Conservation (phyloP, 2,113 vertebrate genomes). For the Speoplatyrhinus poulsoni region DNA sequence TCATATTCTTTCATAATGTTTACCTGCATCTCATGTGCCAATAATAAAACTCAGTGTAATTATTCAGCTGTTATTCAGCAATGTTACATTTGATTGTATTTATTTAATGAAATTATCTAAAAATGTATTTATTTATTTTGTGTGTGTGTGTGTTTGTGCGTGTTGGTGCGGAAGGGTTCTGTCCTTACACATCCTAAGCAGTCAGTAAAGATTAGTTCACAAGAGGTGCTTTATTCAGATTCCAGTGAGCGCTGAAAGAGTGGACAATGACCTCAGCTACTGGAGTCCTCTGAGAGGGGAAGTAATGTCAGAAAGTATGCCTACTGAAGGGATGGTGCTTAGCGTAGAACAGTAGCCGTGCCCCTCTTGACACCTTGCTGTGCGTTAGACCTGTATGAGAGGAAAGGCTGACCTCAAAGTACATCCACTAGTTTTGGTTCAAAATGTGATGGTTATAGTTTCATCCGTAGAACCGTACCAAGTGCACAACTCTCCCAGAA, state of each 20-base stretch:
- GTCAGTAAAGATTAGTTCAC: constrained; percentile 29
- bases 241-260: constrained; percentile 30
- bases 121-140: background rate
- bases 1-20: too few relatives aligned
- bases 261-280: constrained; percentile 24
- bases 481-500: constrained; percentile 33
- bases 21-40: too few relatives aligned
- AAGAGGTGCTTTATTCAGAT: constrained; percentile 23
- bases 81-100: too few relatives aligned
- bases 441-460: constrained; percentile 9
- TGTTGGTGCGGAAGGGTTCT: constrained; percentile 6
- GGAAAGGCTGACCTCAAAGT: background rate
- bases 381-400: background rate
- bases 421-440: background rate
- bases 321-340: constrained; percentile 17
- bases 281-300: constrained; percentile 31
- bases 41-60: too few relatives aligned
- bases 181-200: constrained; percentile 15
- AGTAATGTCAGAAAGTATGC: constrained; percentile 17
- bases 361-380: background rate
- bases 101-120: too few relatives aligned
- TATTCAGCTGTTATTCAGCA: too few relatives aligned
- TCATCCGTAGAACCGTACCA: constrained; percentile 37
- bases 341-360: background rate
- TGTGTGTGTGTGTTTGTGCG: background rate